Evolutionary conservation across 2,888 invertebrate species (phyloP), one percentile per base, ranked within the genome.

Genomic region (Dorcus hopei): DNA sequence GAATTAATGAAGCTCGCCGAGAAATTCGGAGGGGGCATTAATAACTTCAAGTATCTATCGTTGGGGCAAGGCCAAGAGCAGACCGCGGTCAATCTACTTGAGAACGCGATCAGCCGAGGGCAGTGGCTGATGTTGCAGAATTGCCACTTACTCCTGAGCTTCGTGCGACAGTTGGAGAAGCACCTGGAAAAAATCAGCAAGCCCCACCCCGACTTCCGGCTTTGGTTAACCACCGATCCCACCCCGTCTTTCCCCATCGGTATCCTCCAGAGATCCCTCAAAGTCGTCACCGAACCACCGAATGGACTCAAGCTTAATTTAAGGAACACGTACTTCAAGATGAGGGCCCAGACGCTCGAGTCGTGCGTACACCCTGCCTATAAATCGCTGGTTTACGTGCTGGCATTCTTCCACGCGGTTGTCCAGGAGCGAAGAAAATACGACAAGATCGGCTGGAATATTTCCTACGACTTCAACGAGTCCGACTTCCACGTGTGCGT

Each of bases 361-460:
- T 83, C 85, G 9, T 94, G 93, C 73, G 70, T 80, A 0, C 95
- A 95, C 76, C 80, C 82, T 0, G 83, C 87, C n/a, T 96, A 89
- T 80, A 89, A 88, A 68, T 83, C 93, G 38, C 81, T 96, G 0
- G 84, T 95, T 41, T 96, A 91, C 74, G 94, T 93, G 2, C 80
- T 96, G 43, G 93, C 93, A 0, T 96, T 96, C 80, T 95, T 95
- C 80, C 95, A 96, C 75, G 95, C 93, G 7, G 95, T 95, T 0
- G 90, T 95, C 0, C 91, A 91, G 82, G 96, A 96, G 77, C 85
- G 96, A 48, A 85, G 94, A 64, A 95, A 94, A 74, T 96, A 95
- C 76, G 94, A 91, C 71, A 95, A 95, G 80, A 89, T 95, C 57
- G 96, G 96, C 1, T 96, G 95, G 95, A 96, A 96, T 75, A 92